Base-by-base conservation (phyloP, 2,797 vertebrate genomes). In the Peromyscus attwateri region DNA sequence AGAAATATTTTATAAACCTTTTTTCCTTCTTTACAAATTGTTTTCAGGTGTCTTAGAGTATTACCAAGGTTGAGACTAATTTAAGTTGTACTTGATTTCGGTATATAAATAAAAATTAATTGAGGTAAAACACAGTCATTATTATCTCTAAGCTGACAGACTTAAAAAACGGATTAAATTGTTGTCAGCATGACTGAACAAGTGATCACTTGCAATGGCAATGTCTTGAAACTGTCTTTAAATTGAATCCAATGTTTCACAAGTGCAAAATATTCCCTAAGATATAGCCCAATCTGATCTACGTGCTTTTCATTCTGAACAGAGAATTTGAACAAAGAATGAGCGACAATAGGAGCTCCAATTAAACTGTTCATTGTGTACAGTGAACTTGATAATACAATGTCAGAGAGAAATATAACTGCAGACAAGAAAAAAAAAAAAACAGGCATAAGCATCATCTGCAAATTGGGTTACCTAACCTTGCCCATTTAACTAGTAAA, bases 341-440 rank as follows among this genome's bases (percentile, higher is more conserved):
- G 23, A 29, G 57, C 6, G 23, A 84, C 1, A 89, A 94, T 52
- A 71, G 79, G 40, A 83, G 8, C 8, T 87, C 40, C 70, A 19
- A 34, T 80, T 88, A n/a, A 90, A 70, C 2, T 40, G 29, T 1
- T 82, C 17, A 68, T 23, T 94, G 19, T 90, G 66, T 89, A 40
- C n/a, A 66, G 9, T 84, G 31, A 95, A 92, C 3, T 52, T 62
- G 17, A 52, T 75, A 2, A 52, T 46, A 85, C 1, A 80, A 3
- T 43, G 37, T 68, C 11, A 91, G 27, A 93, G 31, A 95, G 3
- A 88, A 95, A 83, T 82, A 6, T 79, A 77, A 40, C 66, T 97
- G 79, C 52, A 81, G 9, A n/a, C 6, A 87, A 91, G 52, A 95
- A 40, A 77, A 57, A 95, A 40, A 77, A 57, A 49, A 68, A 55